phyloP scores from a whole-genome alignment of 1,140 invertebrate genomes.

The Rhyacophila brunnea region DNA sequence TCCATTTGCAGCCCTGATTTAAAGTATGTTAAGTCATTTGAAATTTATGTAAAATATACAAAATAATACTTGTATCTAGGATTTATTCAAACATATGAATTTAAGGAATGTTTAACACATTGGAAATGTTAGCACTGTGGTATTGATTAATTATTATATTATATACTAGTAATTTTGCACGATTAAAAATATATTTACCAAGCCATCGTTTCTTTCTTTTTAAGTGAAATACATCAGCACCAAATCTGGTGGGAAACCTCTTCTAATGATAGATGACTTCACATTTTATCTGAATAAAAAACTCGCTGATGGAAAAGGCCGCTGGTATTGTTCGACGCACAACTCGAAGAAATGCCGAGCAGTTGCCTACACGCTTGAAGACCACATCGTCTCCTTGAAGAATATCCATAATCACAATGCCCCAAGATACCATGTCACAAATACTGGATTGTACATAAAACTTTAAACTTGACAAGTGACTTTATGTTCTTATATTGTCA shows the following conservation, averaged over 20 bases:
- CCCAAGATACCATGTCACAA: neutral
- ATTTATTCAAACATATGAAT: no score
- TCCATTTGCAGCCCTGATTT: no score
- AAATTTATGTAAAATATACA: no score
- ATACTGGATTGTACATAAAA: slow-evolving; percentile 6
- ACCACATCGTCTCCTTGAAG: neutral
- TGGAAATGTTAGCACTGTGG: no score
- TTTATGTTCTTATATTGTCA: neutral
- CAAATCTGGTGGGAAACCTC: neutral
- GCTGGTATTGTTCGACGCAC: slow-evolving; percentile 8
- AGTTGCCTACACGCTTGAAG: neutral
- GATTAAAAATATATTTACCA: no score
- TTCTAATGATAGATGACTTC: slow-evolving; percentile 1
- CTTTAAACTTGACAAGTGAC: neutral
- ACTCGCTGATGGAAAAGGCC: neutral
- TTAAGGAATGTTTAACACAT: no score
- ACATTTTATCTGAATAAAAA: slow-evolving; percentile 12
- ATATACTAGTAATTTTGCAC: no score
- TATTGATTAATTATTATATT: no score
- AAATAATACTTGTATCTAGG: no score
- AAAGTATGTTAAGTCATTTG: no score
- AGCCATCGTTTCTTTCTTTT: no score
- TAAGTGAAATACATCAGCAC: no score
- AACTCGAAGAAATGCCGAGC: neutral
- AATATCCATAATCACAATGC: slow-evolving; percentile 3